A percentile compares a stretch with the other conserved stretches of the same genome.
Conservation (phyloP, 2,113 vertebrate genomes). For the Mobula birostris region DNA sequence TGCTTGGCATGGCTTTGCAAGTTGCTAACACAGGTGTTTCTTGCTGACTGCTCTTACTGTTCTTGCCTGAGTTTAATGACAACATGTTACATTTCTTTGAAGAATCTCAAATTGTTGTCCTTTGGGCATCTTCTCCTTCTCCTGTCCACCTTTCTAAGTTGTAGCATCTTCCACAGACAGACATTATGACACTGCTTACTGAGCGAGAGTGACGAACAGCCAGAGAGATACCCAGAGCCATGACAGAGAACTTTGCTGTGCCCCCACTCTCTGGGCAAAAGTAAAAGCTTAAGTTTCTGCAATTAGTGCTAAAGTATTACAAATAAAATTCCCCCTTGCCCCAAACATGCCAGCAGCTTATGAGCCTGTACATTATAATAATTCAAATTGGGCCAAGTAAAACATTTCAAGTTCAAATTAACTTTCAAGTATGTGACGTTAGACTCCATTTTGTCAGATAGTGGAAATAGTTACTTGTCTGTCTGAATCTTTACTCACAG, state of each 20-base stretch:
- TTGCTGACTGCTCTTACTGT: background rate
- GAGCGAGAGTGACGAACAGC: too few relatives aligned
- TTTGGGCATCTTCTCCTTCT: background rate
- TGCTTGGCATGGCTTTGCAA: background rate
- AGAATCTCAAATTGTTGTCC: background rate
- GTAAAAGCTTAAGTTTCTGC: background rate
- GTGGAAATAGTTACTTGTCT: background rate
- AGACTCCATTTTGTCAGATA: background rate
- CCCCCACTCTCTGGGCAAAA: background rate
- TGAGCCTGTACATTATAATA: background rate
- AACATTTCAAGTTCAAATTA: background rate
- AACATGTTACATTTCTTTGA: background rate
- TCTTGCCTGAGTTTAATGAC: background rate
- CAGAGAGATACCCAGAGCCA: too few relatives aligned
- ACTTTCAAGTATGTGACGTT: background rate
- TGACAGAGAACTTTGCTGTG: too few relatives aligned
- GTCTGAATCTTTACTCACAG: slow-evolving; percentile 9
- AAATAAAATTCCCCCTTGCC: background rate
- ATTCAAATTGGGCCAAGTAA: background rate
- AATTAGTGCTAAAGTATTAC: background rate
- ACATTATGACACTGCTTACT: too few relatives aligned
- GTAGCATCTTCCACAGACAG: too few relatives aligned
- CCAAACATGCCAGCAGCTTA: background rate
- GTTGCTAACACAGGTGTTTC: background rate
- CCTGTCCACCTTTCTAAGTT: too few relatives aligned